Conservation (phyloP, 2,797 vertebrate genomes). For the Oryzias sinensis region DNA sequence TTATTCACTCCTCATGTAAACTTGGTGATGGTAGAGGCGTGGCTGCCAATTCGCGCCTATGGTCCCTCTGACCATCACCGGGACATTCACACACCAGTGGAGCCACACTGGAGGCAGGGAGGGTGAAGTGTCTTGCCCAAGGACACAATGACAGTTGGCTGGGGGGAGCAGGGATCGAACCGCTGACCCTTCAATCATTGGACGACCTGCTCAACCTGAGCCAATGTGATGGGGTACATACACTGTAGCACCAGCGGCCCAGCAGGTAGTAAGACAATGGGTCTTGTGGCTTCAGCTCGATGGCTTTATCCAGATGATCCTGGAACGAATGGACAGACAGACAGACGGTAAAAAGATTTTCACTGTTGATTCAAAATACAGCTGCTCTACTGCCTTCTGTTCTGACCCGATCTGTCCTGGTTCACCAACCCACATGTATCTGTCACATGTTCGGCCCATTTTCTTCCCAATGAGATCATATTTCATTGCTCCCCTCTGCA, state of each 20-base stretch:
- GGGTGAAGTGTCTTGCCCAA: too few species aligned
- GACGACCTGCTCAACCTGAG: too few species aligned
- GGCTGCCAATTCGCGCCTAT: too few species aligned
- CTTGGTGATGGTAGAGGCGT: too few species aligned
- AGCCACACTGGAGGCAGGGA: background rate
- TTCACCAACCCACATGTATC: slow-evolving; percentile 70
- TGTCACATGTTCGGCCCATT: slow-evolving; percentile 40
- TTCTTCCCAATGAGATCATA: slow-evolving; percentile 37
- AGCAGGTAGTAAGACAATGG: slow-evolving; percentile 92
- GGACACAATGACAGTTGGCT: too few species aligned
- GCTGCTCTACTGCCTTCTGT: slow-evolving; percentile 58
- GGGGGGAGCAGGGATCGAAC: too few species aligned
- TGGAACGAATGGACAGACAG: slow-evolving; percentile 56
- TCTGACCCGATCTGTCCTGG: slow-evolving; percentile 68
- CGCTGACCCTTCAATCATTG: too few species aligned
- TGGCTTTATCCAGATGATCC: slow-evolving; percentile 96
- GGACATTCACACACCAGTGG: too few species aligned
- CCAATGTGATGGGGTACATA: slow-evolving; percentile 72
- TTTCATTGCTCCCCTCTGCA: too few species aligned
- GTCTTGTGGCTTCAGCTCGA: slow-evolving; percentile 90
- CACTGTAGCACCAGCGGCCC: slow-evolving; percentile 96
- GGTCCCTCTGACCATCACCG: too few species aligned
- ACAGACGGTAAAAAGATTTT: slow-evolving; percentile 42
- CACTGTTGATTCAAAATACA: slow-evolving; percentile 55
- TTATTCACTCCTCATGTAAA: too few species aligned